A percentile compares a stretch with the other conserved stretches of the same genome.
Conservation (phyloP, 2,113 vertebrate species). For the Muntiacus reevesi region DNA sequence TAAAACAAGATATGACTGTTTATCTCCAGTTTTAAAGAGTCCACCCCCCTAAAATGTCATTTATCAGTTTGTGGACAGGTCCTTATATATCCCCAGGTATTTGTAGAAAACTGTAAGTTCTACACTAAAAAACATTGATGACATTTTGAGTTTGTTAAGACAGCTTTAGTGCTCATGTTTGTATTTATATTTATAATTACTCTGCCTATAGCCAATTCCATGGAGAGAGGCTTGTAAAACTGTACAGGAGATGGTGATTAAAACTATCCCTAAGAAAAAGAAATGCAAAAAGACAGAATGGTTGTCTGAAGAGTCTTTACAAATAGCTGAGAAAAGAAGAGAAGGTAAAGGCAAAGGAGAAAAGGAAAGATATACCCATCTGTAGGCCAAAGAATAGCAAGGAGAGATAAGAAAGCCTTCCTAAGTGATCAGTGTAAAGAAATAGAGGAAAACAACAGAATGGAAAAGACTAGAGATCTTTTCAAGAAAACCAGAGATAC, state of each 20-base stretch:
- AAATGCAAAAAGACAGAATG: neutral
- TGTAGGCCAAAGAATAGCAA: neutral
- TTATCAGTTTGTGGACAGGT: neutral
- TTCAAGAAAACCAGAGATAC: neutral
- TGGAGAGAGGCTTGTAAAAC: neutral
- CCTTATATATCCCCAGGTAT: neutral
- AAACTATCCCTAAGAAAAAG: neutral
- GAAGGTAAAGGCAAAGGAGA: neutral
- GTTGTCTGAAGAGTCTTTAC: neutral
- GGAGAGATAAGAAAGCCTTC: neutral
- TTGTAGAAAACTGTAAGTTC: neutral
- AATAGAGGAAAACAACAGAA: neutral
- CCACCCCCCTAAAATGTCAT: accelerated
- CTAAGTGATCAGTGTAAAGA: neutral
- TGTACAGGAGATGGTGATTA: neutral
- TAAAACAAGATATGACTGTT: neutral
- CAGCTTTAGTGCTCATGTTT: neutral
- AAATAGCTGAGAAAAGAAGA: neutral
- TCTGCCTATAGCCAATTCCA: neutral
- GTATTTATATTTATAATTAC: neutral
- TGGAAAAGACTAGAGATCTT: neutral
- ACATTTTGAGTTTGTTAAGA: neutral
- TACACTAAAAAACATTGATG: neutral
- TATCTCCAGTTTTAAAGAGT: neutral
- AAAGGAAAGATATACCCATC: neutral